Evolutionary conservation across 2,113 vertebrate species (phyloP), one percentile per base, ranked within the genome.

Genomic region (Chinchilla lanigera): DNA sequence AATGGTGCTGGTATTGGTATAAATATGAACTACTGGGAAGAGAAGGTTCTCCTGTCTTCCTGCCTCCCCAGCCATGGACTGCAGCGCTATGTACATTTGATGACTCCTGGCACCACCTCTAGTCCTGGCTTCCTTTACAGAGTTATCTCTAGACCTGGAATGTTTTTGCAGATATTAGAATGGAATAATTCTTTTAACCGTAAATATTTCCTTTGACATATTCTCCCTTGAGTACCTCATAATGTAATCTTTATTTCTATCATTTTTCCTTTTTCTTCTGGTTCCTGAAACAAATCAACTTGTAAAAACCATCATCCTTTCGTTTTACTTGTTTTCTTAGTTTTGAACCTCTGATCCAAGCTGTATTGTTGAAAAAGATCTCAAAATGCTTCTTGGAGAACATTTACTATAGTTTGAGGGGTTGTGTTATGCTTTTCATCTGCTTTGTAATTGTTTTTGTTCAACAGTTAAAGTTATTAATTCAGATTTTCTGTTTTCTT

Each of bases 401-500:
- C 44, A 96, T 69, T 88, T 78, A 83, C 63, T 87, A 73, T 35
- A 71, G 12, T 65, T 73, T 87, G 28, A 95, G 12, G 17, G 47
- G 50, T 82, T 65, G 9, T 54, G 22, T 84, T 80, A 82, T 11
- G 75, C 35, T 78, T 78, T 52, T 67, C 56, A 41, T 89, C 73
- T 95, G 26, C 41, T 84, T 65, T 92, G n/a, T 8, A n/a, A 16
- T 71, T 90, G 7, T 73, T 94, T 92, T 16, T n/a, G 89, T 54
- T 92, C 5, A 81, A 77, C 50, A 78, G 1, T 13, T 95, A 26
- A 65, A 89, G 60, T 89, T 90, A 81, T 52, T 88, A 13, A 85
- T 73, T 93, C 17, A 84, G 2, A 94, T 61, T 86, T 90, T 96
- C 20, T 88, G 10, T 86, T 91, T 71, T 92, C 52, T 78, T 88